These are phyloP conservation scores for Sinella curviseta DNA, from an alignment of 1,140 invertebrate species.

Conservation along the genomic window DNA sequence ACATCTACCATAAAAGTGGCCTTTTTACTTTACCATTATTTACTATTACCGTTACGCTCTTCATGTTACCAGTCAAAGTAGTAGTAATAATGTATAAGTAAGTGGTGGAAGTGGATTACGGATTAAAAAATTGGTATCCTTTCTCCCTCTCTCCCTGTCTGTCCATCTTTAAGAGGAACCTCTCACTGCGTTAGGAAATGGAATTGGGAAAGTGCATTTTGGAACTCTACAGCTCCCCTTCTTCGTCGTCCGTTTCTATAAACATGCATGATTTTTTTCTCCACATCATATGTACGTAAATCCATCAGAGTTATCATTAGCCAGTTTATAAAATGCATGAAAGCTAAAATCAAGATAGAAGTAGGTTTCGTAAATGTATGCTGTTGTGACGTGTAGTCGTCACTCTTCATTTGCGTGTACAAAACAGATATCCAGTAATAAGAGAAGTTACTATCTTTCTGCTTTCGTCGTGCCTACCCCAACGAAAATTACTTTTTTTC, in stretches of 20 bases:
- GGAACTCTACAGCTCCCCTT: too few relatives aligned
- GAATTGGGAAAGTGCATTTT: not conserved
- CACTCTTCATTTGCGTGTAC: not conserved
- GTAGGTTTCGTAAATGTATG: too few relatives aligned
- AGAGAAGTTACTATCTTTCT: not conserved
- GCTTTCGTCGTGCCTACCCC: not conserved
- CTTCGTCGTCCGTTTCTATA: too few relatives aligned
- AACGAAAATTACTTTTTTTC: not conserved
- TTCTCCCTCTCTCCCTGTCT: not conserved
- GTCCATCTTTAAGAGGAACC: not conserved
- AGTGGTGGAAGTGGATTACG: not conserved
- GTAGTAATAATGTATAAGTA: not conserved
- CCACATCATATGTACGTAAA: too few relatives aligned
- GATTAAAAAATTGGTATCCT: not conserved
- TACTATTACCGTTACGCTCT: not conserved
- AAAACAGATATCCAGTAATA: not conserved
- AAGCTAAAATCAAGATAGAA: too few relatives aligned
- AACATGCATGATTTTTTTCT: too few relatives aligned
- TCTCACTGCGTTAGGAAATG: not conserved
- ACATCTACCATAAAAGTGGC: slow-evolving; percentile 10
- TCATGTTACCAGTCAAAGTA: not conserved
- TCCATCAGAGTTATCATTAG: too few relatives aligned
- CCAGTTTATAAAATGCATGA: too few relatives aligned
- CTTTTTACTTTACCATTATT: not conserved
- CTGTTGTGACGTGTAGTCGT: too few relatives aligned